Conservation (phyloP, 2,888 invertebrate species). For the Orchesellides sinensis region DNA sequence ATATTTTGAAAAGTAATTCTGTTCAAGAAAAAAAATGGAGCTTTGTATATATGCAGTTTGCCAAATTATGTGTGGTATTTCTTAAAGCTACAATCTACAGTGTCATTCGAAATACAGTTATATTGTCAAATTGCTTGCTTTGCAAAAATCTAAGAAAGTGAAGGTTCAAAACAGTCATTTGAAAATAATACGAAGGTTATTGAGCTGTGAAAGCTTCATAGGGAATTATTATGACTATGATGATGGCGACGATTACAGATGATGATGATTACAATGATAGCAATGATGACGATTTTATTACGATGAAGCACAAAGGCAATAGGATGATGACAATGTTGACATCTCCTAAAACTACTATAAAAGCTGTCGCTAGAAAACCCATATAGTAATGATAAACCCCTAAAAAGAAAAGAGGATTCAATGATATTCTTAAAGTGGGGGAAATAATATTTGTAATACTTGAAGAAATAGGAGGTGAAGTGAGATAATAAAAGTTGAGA, state of each 20-base stretch:
- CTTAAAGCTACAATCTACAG: too few species aligned
- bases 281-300: not conserved
- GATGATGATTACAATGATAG: not conserved
- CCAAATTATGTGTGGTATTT: too few species aligned
- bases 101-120: too few species aligned
- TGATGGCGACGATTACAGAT: constrained; percentile 10
- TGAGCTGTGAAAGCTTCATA: not conserved
- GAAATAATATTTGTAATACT: constrained; percentile 30
- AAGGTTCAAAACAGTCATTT: too few species aligned
- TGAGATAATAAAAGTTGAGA: constrained; percentile 58
- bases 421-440: constrained; percentile 12
- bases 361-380: too few species aligned
- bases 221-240: not conserved
- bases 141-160: too few species aligned
- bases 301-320: too few species aligned
- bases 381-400: too few species aligned
- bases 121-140: too few species aligned
- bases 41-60: not conserved
- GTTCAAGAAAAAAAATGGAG: not conserved
- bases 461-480: constrained; percentile 26
- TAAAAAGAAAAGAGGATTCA: not conserved
- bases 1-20: not conserved
- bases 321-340: too few species aligned
- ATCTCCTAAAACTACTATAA: too few species aligned
- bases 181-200: constrained; percentile 4